A percentile compares a stretch with the other conserved stretches of the same genome.
These are phyloP conservation scores for Pterocles gutturalis DNA, from an alignment of 2,113 vertebrate species.

Conservation along the genomic window DNA sequence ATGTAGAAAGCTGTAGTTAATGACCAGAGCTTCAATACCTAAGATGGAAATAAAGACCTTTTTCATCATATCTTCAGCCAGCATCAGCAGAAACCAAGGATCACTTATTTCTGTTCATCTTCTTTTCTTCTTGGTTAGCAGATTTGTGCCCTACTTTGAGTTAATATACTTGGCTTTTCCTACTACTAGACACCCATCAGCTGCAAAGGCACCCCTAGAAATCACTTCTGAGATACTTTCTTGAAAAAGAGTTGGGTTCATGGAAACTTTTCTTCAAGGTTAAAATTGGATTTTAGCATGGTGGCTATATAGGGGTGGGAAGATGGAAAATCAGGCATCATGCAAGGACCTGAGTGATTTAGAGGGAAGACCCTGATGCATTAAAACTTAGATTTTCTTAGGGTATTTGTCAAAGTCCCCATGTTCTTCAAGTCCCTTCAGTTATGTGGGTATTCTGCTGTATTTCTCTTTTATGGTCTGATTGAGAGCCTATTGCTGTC, in stretches of 20 bases:
- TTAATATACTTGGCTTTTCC: not conserved
- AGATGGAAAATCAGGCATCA: not conserved
- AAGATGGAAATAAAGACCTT: not conserved
- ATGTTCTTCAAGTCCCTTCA: not conserved
- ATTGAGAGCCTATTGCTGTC: not conserved
- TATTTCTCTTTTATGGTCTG: not conserved
- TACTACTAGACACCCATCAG: not conserved
- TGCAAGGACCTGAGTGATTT: slow-evolving; percentile 21
- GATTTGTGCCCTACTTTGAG: not conserved
- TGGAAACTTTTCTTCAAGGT: not conserved
- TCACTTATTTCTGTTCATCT: not conserved
- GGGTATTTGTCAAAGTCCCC: slow-evolving; percentile 39
- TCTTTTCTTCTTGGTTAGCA: not conserved
- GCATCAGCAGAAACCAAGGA: not conserved
- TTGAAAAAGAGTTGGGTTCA: not conserved
- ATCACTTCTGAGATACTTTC: not conserved
- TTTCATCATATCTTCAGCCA: not conserved
- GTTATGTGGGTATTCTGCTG: not conserved
- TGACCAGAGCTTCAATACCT: not conserved
- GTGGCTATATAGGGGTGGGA: not conserved
- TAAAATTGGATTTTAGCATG: not conserved
- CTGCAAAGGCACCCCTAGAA: not conserved
- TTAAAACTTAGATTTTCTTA: slow-evolving; percentile 62
- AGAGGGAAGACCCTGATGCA: not conserved
- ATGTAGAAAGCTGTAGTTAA: not conserved